A percentile compares a stretch with the other conserved stretches of the same genome.
Evolutionary conservation across 2,113 vertebrate genomes (phyloP).

Genomic region (Cinclus mexicanus): DNA sequence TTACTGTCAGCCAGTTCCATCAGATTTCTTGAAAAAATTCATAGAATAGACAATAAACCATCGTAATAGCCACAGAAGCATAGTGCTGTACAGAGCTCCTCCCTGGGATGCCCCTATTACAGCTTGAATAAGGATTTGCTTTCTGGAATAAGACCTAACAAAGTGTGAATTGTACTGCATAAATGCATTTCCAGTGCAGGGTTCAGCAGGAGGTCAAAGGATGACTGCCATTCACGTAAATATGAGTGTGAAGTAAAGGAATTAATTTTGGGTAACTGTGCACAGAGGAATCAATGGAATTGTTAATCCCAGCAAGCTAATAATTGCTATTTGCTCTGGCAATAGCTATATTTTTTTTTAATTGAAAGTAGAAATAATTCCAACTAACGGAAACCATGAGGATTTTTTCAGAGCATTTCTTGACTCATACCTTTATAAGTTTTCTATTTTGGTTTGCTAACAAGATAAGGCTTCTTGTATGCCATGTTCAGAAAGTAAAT

Average conservation of each 20-base stretch:
- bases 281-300: neutral
- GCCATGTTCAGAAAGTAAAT: neutral
- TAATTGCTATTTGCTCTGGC: neutral
- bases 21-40: neutral
- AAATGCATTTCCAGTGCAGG: slow-evolving; percentile 10
- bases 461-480: neutral
- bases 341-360: neutral
- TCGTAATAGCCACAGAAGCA: neutral
- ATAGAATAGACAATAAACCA: neutral
- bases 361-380: neutral
- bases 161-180: slow-evolving; percentile 48
- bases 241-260: slow-evolving; percentile 26
- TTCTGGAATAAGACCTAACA: slow-evolving; percentile 38
- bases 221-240: slow-evolving; percentile 44
- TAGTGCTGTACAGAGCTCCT: neutral
- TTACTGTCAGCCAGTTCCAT: neutral
- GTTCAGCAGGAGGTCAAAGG: slow-evolving; percentile 39
- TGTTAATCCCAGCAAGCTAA: neutral
- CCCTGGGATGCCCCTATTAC: neutral
- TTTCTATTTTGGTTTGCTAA: neutral
- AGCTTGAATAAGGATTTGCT: slow-evolving; percentile 31
- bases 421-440: neutral
- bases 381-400: neutral
- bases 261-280: neutral
- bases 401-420: neutral